These are phyloP conservation scores for Pseudolaguvia tuberculata DNA, from an alignment of 2,113 vertebrate species.

Conservation along the genomic window DNA sequence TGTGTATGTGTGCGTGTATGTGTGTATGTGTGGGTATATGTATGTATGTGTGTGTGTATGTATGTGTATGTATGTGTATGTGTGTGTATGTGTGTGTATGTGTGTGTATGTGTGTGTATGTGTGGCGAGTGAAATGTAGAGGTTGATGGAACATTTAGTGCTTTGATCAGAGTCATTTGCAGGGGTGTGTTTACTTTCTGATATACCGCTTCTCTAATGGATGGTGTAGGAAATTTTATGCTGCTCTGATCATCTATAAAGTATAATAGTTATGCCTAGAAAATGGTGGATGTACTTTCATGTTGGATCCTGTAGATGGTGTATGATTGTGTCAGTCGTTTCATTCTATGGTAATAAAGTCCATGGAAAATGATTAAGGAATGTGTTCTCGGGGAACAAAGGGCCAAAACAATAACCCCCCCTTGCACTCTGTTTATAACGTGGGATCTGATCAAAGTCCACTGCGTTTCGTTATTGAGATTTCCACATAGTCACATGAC, in stretches of 20 bases:
- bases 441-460: background rate
- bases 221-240: background rate
- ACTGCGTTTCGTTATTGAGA: too few species aligned
- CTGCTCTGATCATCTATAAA: background rate
- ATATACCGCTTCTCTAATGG: conserved; percentile 22
- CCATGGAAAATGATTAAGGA: background rate
- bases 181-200: conserved; percentile 44
- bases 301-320: background rate
- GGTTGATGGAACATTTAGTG: conserved; percentile 55
- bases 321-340: background rate
- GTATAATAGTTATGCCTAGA: background rate
- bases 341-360: background rate
- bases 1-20: conserved; percentile 7
- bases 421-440: background rate
- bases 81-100: conserved; percentile 9
- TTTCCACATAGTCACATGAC: too few species aligned
- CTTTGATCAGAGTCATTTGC: conserved; percentile 56
- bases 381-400: too few species aligned
- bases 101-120: conserved; percentile 9
- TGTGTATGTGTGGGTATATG: conserved; percentile 6
- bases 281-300: too few species aligned
- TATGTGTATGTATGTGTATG: conserved; percentile 13
- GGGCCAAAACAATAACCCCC: background rate
- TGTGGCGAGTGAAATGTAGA: conserved; percentile 41
- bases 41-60: conserved; percentile 6